Conservation (phyloP, 1,140 invertebrate genomes). For the Cephus cinctus region DNA sequence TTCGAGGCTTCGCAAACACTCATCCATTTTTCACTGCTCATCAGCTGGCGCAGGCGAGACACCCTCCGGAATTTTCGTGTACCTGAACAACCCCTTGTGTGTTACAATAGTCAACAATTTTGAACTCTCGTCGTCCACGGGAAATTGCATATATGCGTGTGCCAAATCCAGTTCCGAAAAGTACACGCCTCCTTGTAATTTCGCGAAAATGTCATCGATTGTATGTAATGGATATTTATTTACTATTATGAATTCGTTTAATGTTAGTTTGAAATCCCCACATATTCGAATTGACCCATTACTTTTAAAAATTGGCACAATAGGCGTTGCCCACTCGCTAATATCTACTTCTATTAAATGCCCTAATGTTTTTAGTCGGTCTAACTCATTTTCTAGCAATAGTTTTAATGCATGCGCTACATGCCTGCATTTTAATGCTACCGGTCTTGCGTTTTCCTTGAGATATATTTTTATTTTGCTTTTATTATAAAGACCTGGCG, state of each 20-base stretch:
- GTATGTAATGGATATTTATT: constrained; percentile 7
- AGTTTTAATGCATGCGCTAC: constrained; percentile 28
- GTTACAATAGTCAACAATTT: constrained; percentile 21
- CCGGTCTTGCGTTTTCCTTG: no score
- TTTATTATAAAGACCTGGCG: no score
- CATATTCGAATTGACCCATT: constrained; percentile 1
- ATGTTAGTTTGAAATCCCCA: constrained; percentile 4
- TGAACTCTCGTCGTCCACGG: constrained; percentile 10
- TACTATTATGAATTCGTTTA: constrained; percentile 1
- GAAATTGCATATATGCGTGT: background rate
- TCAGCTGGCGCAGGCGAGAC: constrained; percentile 16
- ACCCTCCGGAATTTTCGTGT: constrained; percentile 21
- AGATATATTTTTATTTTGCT: no score
- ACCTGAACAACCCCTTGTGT: constrained; percentile 17
- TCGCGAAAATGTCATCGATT: constrained; percentile 14
- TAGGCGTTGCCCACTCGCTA: constrained; percentile 45
- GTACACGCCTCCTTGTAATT: background rate
- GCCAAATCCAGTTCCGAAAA: constrained; percentile 1
- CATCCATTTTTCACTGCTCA: constrained; percentile 19
- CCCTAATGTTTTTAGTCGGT: constrained; percentile 28
- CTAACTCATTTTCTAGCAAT: constrained; percentile 29
- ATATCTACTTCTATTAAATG: constrained; percentile 39
- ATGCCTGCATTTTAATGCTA: no score
- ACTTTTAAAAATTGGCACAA: constrained; percentile 37
- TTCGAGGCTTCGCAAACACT: constrained; percentile 12